A percentile compares a stretch with the other conserved stretches of the same genome.
Evolutionary conservation across 2,797 vertebrate genomes (phyloP).

Genomic region (Lepilemur septentrionalis): DNA sequence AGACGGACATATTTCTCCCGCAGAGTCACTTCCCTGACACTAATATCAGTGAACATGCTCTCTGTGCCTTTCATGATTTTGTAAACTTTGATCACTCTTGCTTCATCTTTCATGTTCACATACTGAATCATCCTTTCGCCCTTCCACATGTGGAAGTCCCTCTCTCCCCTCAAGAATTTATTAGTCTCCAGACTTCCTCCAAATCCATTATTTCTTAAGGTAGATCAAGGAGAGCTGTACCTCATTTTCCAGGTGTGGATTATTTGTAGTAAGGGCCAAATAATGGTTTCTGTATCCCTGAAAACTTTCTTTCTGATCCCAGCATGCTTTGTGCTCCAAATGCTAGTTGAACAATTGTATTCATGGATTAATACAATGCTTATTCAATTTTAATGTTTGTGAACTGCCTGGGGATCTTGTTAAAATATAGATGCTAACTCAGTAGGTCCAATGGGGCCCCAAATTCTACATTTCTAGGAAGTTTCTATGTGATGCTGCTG

Average conservation of each 20-base stretch:
- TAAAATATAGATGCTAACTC: not conserved
- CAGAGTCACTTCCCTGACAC: not conserved
- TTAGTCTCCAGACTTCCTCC: not conserved
- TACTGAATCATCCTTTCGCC: not conserved
- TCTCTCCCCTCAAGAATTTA: not conserved
- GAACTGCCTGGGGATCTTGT: not conserved
- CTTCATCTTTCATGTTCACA: not conserved
- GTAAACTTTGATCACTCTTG: not conserved
- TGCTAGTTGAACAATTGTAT: not conserved
- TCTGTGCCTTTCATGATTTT: not conserved
- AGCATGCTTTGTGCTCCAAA: not conserved
- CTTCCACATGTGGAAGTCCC: not conserved
- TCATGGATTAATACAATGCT: not conserved
- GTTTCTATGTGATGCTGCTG: not conserved
- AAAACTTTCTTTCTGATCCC: not conserved
- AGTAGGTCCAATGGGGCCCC: not conserved
- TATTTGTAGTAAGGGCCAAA: not conserved
- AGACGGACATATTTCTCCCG: not conserved
- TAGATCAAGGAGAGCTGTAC: not conserved
- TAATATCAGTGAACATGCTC: not conserved
- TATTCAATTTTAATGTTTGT: not conserved
- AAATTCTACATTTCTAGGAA: not conserved
- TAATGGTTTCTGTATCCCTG: not conserved
- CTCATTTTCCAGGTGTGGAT: not conserved
- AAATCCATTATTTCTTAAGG: not conserved